Percentiles rank a stretch among this genome's conserved stretches.
phyloP scores from a whole-genome alignment of 2,113 vertebrate genomes.

The Copsychus sechellarum region DNA sequence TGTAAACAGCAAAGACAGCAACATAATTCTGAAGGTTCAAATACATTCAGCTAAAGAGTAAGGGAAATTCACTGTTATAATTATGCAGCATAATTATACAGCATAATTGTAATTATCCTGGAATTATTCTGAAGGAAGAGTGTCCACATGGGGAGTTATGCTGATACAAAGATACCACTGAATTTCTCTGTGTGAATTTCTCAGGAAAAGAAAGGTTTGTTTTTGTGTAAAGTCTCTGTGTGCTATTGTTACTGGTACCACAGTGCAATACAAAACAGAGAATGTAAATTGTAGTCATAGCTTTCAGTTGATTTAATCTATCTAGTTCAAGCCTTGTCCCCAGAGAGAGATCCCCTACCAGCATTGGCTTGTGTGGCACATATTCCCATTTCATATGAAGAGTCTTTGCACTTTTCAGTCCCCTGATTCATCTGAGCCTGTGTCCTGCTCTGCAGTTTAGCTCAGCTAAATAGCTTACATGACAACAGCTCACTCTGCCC shows the following conservation, averaged over 20 bases:
- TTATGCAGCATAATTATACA: conserved; percentile 30
- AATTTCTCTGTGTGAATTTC: background rate
- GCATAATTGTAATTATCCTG: conserved; percentile 39
- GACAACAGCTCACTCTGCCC: background rate
- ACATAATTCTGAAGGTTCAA: conserved; percentile 18
- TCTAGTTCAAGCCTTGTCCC: conserved; percentile 2
- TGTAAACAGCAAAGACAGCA: conserved; percentile 21
- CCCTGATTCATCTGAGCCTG: background rate
- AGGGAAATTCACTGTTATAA: conserved; percentile 26
- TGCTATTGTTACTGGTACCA: background rate
- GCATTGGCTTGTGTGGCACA: background rate
- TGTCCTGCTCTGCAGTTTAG: background rate
- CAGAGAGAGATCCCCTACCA: conserved; percentile 22
- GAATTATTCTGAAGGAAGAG: conserved; percentile 42
- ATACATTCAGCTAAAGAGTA: background rate
- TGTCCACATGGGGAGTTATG: conserved; percentile 11
- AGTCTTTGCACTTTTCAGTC: background rate
- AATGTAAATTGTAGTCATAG: conserved; percentile 39
- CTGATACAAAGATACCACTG: conserved; percentile 9
- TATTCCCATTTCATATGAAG: conserved; percentile 17
- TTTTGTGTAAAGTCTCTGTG: conserved; percentile 4
- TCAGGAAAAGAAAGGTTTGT: background rate
- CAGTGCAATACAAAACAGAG: conserved; percentile 6
- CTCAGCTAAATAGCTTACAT: background rate
- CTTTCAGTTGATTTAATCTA: conserved; percentile 49